Conservation (phyloP, 2,888 invertebrate genomes). For the Digitonthophagus gazella region DNA sequence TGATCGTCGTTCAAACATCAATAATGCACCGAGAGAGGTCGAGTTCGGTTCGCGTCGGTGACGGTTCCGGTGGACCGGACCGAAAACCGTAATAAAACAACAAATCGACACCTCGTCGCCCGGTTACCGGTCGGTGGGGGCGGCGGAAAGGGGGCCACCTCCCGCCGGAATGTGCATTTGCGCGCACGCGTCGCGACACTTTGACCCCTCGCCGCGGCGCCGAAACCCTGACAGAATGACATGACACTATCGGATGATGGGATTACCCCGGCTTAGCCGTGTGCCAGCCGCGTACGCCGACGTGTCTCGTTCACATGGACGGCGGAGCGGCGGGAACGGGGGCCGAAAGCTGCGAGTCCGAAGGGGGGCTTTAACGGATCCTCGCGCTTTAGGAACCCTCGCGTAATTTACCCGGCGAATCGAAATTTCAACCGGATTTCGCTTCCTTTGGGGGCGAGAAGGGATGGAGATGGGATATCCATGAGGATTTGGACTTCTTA, state of each 20-base stretch:
- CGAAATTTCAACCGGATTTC: neutral
- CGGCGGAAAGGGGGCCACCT: no score
- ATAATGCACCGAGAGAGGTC: conserved; percentile 6
- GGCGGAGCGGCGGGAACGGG: conserved; percentile 15
- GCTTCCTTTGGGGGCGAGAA: neutral
- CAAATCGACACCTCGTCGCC: conserved; percentile 30
- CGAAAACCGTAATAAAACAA: neutral
- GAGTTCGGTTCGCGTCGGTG: neutral
- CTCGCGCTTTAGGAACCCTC: neutral
- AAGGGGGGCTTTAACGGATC: neutral
- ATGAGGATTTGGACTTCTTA: neutral
- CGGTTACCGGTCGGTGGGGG: neutral
- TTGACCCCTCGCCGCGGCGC: conserved; percentile 38
- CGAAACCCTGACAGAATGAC: conserved; percentile 50
- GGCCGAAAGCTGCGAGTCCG: neutral
- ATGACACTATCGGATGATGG: conserved; percentile 52
- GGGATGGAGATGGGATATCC: neutral
- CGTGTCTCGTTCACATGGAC: conserved; percentile 44
- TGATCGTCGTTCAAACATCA: neutral
- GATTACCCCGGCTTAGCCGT: conserved; percentile 51
- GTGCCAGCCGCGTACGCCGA: conserved; percentile 45
- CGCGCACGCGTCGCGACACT: conserved; percentile 32
- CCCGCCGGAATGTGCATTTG: no score
- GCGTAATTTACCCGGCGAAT: conserved; percentile 10
- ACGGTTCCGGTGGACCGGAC: neutral